phyloP scores from a whole-genome alignment of 2,888 invertebrate species.

The Catocala nupta region DNA sequence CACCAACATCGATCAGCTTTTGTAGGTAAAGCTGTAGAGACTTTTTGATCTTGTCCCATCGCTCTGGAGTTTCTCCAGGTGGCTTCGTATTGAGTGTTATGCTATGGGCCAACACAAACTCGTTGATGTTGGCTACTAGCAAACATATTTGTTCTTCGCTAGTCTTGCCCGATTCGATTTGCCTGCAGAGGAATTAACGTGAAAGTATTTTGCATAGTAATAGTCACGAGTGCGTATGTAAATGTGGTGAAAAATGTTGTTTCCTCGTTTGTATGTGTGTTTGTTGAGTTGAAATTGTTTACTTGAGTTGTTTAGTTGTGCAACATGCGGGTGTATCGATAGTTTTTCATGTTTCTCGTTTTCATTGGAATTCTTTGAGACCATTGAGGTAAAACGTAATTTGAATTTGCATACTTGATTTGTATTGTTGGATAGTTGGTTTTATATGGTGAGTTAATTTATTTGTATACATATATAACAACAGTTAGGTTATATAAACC shows the following conservation, averaged over 20 bases:
- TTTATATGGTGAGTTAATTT: too few species aligned
- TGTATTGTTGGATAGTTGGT: too few species aligned
- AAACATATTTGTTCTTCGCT: constrained; percentile 81
- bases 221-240: constrained; percentile 1
- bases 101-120: constrained; percentile 86
- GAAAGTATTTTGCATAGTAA: constrained; percentile 8
- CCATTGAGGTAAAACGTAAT: too few species aligned
- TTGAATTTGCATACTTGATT: too few species aligned
- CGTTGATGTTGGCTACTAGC: constrained; percentile 86
- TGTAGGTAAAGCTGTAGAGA: constrained; percentile 81
- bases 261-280: constrained; percentile 9
- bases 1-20: constrained; percentile 81
- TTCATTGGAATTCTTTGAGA: background rate
- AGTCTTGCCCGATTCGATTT: constrained; percentile 69
- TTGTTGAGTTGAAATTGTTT: background rate
- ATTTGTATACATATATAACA: too few species aligned
- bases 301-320: background rate
- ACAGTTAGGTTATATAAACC: too few species aligned
- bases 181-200: constrained; percentile 61
- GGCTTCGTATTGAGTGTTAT: constrained; percentile 83
- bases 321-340: background rate
- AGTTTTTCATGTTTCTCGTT: background rate
- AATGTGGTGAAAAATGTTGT: constrained; percentile 1
- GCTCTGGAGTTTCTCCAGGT: constrained; percentile 81
- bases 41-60: constrained; percentile 83